phyloP scores from a whole-genome alignment of 1,140 invertebrate species.

The Limonius californicus region DNA sequence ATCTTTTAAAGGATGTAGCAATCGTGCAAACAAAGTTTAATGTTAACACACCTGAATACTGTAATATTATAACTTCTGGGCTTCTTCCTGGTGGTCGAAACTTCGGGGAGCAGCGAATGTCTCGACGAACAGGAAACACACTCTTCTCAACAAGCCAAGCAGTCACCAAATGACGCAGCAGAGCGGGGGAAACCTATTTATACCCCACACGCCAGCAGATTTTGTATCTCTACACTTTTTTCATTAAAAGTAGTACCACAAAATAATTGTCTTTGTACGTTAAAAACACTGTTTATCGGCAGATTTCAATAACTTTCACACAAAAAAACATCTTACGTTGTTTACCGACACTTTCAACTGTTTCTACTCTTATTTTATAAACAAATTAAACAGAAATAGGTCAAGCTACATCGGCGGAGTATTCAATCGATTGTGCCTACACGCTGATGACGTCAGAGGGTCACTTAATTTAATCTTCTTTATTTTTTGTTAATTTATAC shows the following conservation, averaged over 20 bases:
- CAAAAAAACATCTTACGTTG: too few species aligned
- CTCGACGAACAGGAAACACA: too few species aligned
- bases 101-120: not conserved
- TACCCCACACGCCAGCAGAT: conserved; percentile 18
- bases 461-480: too few species aligned
- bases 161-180: not conserved
- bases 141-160: not conserved
- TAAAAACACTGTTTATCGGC: too few species aligned
- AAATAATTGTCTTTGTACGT: too few species aligned
- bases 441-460: not conserved
- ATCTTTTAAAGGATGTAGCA: not conserved
- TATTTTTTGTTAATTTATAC: too few species aligned
- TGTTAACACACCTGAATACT: not conserved
- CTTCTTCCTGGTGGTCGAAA: not conserved
- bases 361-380: too few species aligned
- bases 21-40: not conserved
- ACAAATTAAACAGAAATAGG: too few species aligned
- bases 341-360: too few species aligned
- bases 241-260: too few species aligned
- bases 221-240: conserved; percentile 37
- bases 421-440: not conserved
- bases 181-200: conserved; percentile 26
- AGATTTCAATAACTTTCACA: too few species aligned
- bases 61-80: not conserved
- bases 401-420: too few species aligned